phyloP scores from a whole-genome alignment of 2,113 vertebrate species.

The Ameiurus melas region DNA sequence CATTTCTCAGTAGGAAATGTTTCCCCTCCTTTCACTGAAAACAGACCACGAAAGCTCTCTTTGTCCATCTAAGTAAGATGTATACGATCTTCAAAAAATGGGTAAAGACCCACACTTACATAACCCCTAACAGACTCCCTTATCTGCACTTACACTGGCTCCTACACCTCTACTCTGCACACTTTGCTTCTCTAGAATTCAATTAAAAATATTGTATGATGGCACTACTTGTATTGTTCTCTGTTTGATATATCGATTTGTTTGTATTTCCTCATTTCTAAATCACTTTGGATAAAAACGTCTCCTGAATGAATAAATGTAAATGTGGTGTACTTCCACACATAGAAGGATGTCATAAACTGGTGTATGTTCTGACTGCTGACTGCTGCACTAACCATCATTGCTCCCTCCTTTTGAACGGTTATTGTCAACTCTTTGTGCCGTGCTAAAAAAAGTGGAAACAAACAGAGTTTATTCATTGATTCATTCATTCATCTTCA shows the following conservation, averaged over 20 bases:
- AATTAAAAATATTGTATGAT: no score
- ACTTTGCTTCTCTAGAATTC: no score
- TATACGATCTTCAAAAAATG: background rate
- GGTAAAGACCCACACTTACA: no score
- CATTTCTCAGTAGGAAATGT: conserved; percentile 46
- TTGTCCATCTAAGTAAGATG: conserved; percentile 40
- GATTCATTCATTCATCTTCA: background rate
- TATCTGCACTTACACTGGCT: no score
- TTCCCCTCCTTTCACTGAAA: conserved; percentile 37
- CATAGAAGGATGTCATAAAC: background rate
- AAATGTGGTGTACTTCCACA: background rate
- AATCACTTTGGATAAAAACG: no score
- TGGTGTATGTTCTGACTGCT: conserved; percentile 23
- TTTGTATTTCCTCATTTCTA: no score
- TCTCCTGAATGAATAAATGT: no score
- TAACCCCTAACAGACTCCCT: no score
- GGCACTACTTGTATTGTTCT: no score
- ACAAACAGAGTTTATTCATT: background rate
- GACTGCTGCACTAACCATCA: background rate
- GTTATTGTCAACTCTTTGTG: conserved; percentile 39
- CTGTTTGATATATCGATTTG: no score
- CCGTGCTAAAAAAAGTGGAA: conserved; percentile 27
- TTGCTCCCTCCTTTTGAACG: conserved; percentile 12
- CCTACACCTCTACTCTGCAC: no score
- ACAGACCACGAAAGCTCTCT: conserved; percentile 34